phyloP scores from a whole-genome alignment of 2,113 vertebrate genomes.

The Cavia aperea region DNA sequence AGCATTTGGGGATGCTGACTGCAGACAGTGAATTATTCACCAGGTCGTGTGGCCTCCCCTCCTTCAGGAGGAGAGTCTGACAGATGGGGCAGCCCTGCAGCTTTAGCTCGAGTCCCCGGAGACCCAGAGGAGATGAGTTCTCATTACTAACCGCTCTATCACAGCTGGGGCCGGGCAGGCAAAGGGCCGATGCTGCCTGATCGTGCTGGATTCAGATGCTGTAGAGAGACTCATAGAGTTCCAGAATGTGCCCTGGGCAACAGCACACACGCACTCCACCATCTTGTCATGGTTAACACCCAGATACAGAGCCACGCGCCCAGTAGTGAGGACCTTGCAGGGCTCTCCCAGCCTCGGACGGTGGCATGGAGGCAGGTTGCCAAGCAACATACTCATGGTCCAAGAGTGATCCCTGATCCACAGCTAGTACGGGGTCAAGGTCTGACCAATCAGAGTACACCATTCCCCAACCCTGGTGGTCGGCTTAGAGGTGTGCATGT shows the following conservation, averaged over 20 bases:
- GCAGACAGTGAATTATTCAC: background rate
- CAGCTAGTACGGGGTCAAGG: background rate
- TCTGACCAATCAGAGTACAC: background rate
- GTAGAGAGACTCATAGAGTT: background rate
- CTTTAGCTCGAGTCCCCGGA: background rate
- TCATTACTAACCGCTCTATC: background rate
- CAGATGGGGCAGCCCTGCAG: background rate
- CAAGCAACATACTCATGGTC: slow-evolving; percentile 2
- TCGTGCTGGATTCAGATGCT: background rate
- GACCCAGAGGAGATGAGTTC: background rate
- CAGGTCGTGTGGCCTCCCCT: background rate
- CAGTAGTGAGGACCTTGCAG: background rate
- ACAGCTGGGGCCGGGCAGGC: background rate
- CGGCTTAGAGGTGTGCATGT: background rate
- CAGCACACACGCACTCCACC: background rate
- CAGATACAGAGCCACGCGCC: background rate
- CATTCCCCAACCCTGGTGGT: background rate
- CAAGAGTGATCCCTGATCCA: background rate
- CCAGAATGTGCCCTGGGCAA: background rate
- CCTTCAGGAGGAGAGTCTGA: background rate
- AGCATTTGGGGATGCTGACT: background rate
- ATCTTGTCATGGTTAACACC: background rate
- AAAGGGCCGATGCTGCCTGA: background rate
- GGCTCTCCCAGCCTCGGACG: background rate
- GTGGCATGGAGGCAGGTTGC: background rate